These are phyloP conservation scores for Didymodactylos carnosus DNA, from an alignment of 2,888 invertebrate species.

Conservation along the genomic window DNA sequence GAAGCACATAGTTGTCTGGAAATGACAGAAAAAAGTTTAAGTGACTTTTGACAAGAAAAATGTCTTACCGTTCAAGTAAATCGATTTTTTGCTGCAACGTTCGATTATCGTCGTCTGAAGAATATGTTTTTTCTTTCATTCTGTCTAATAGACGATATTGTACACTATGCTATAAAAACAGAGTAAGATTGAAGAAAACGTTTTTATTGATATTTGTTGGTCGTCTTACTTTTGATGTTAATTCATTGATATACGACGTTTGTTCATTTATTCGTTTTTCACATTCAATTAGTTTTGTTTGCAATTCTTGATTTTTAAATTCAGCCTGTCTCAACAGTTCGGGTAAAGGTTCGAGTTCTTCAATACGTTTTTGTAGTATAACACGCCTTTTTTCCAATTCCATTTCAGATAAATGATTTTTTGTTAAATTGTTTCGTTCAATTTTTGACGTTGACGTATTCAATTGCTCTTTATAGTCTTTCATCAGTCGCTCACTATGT, in stretches of 20 bases:
- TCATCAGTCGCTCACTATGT: neutral
- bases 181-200: no score
- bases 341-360: slow-evolving; percentile 31
- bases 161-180: neutral
- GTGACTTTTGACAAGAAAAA: no score
- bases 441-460: neutral
- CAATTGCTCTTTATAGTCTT: neutral
- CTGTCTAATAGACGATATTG: neutral
- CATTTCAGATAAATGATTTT: slow-evolving; percentile 10
- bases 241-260: slow-evolving; percentile 23
- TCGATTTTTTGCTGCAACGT: neutral
- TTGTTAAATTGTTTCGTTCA: neutral
- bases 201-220: neutral
- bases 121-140: neutral
- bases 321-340: slow-evolving; percentile 29
- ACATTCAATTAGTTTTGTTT: slow-evolving; percentile 21
- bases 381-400: slow-evolving; percentile 17
- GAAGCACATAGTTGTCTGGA: neutral
- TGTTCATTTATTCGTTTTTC: slow-evolving; percentile 26
- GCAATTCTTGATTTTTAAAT: slow-evolving; percentile 25
- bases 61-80: neutral
- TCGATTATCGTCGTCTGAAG: neutral
- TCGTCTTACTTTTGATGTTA: slow-evolving; percentile 22
- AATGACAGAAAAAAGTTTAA: no score
- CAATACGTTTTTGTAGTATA: slow-evolving; percentile 24